Base-by-base conservation (phyloP, 1,140 invertebrate species). In the Spodoptera litura region DNA sequence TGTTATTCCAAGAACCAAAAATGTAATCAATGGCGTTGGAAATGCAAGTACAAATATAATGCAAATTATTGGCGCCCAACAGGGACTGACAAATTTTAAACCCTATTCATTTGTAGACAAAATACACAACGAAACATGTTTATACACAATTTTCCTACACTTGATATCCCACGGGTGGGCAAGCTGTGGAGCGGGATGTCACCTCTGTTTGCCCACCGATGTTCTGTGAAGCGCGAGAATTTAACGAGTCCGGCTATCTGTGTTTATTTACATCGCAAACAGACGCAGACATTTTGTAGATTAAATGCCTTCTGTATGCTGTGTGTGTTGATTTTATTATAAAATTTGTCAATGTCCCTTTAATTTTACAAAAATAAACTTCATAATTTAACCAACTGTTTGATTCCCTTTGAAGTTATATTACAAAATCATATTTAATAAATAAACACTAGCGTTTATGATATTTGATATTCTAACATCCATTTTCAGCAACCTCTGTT, bases 241-340 rank as follows among this genome's bases (percentile, higher is more conserved):
- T 88, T 90, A 90, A 90, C 88, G 87, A 90, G 87, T 70, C 59
- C 59, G 49, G 80, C 73, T 75, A 78, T 72, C 77, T 44, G 58
- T 73, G 78, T 81, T 77, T 83, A 81, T 83, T 87, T 85, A 72
- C 76, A 72, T 75, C 56, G 79, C 86, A 89, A 86, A 88, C 83
- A 84, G 74, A 73, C 78, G 83, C 80, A 82, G 85, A 87, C 87
- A 88, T 87, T 86, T 83, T 81, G 84, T 71, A 84, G 85, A 89
- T 88, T 88, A 87, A 85, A 87, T 80, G 74, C 11, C 56, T 49
- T 9, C 44, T n/a, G 66, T 62, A 49, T 61, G 79, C 51, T 52
- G 11, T 58, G 58, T 61, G 56, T 35, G 27, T 56, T 59, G 55
- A 35, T 56, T 35, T 53, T 76, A 35, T 52, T 75, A 55, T 55